Percentiles rank a stretch among this genome's conserved stretches.
Conservation (phyloP, 2,888 invertebrate genomes). For the Apodemia duryi region DNA sequence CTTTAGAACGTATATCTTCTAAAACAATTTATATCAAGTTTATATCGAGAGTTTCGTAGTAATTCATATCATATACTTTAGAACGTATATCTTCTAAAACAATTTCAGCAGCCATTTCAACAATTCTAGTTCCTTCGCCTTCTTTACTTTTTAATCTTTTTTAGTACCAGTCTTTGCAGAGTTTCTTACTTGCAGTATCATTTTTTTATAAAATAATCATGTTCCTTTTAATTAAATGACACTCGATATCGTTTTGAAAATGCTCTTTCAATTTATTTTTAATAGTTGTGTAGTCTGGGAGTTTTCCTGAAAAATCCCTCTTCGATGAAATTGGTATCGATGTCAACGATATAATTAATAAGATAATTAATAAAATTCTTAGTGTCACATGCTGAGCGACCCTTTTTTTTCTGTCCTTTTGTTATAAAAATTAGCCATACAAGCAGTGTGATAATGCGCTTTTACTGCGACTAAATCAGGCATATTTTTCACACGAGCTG, state of each 20-base stretch:
- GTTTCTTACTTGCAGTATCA: conserved; percentile 35
- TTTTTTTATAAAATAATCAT: conserved; percentile 37
- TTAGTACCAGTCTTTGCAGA: conserved; percentile 37
- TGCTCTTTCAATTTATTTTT: conserved; percentile 34
- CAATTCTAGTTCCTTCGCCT: conserved; percentile 39
- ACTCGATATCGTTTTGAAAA: conserved; percentile 35
- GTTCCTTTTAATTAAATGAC: conserved; percentile 34
- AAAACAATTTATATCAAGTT: conserved; percentile 31
- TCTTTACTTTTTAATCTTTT: conserved; percentile 30
- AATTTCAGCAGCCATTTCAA: conserved; percentile 40
- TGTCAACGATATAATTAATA: conserved; percentile 34
- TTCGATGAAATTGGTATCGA: conserved; percentile 28
- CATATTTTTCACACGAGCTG: conserved; percentile 7
- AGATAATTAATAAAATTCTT: conserved; percentile 34
- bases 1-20: conserved; percentile 38
- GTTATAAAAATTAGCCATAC: conserved; percentile 34
- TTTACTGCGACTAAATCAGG: conserved; percentile 3
- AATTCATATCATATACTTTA: conserved; percentile 34
- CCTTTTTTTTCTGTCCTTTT: conserved; percentile 25
- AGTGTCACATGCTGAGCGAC: conserved; percentile 32
- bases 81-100: conserved; percentile 39
- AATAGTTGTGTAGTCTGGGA: conserved; percentile 32
- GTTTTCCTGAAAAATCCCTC: conserved; percentile 33
- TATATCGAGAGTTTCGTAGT: conserved; percentile 34
- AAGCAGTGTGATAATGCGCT: conserved; percentile 34